Evolutionary conservation across 2,113 vertebrate species (phyloP), one percentile per base, ranked within the genome.

Genomic region (Parus major): DNA sequence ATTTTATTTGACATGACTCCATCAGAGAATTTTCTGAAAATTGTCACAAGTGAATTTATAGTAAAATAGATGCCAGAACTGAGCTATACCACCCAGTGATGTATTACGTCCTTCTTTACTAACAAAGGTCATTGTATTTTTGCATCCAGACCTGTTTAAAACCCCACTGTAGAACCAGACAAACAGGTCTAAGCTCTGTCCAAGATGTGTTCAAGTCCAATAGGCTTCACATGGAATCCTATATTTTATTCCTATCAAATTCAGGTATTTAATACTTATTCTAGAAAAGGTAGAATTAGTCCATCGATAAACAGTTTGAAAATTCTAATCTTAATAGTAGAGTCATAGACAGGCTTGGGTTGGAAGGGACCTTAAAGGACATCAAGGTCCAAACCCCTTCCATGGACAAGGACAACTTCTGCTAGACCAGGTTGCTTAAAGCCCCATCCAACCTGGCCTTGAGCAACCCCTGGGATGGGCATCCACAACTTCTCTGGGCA

Each of bases 151-250:
- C 1, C 20, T 63, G 5, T 44, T 91, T 68, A 75, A 41, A 82
- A 2, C 1, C 3, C 5, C 7, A 15, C 7, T 3, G 0, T 7
- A 82, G 31, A 72, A 24, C 5, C 7, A 55, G 7, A 14, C 6
- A 23, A 77, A 61, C 5, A 73, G 12, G 15, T 21, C 19, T 20
- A 29, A 55, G 3, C 11, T 72, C 12, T 41, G 11, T 44, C 6
- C 22, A 83, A 44, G 22, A 52, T 20, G 2, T 56, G 6, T 36
- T 18, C 27, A 64, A 56, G 28, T 55, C 28, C 12, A 49, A 8
- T 3, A 57, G 6, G 10, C 5, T 83, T 86, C 57, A 39, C 15
- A 59, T 6, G 8, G 29, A 76, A 60, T 64, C 86, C 2, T 59
- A 0, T 25, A 31, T 66, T 66, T 71, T 70, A 44, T 57, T 90